Base-by-base conservation (phyloP, 2,888 invertebrate species). In the Cantharis nigra region DNA sequence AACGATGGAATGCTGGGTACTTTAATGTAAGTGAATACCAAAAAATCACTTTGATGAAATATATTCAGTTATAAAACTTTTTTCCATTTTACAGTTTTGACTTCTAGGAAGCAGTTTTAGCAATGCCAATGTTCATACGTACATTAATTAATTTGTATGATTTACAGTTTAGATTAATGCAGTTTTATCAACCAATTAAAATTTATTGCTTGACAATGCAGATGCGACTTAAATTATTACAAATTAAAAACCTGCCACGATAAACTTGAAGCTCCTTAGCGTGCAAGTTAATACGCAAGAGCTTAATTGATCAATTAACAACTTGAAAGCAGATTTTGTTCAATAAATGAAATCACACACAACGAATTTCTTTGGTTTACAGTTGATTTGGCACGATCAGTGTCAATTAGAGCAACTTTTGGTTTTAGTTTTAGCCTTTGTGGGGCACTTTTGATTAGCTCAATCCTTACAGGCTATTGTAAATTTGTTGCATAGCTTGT, bases 361-460 rank as follows among this genome's bases (percentile, higher is more conserved):
- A 65, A 67, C 9, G 20, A 67, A 67, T 20, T 23, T 26, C 13
- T 67, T 67, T 67, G 80, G 80, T 83, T 85, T 84, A 83, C 84
- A 83, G 83, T 84, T 83, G 84, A 85, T 84, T 85, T 85, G 81
- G 79, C 84, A 81, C 83, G 85, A 83, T 84, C 83, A 82, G 82
- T 85, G 86, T 86, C 86, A 86, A 86, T 86, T 86, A 86, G 83
- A 80, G 78, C 74, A 81, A 81, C 84, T 84, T 83, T 83, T 83
- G 80, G 79, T 81, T 82, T 83, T 82, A 81, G 83, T 84, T 82
- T 83, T 83, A 82, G 84, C 83, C 83, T 85, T 85, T 85, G 85
- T 86, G 84, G 83, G 80, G 80, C 78, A 78, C 80, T 84, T 82
- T 83, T 82, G 82, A 84, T 84, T 84, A 83, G 84, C 83, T 81